phyloP scores from a whole-genome alignment of 92 coral and sea anemone species.

The Epizoanthus scotinus region DNA sequence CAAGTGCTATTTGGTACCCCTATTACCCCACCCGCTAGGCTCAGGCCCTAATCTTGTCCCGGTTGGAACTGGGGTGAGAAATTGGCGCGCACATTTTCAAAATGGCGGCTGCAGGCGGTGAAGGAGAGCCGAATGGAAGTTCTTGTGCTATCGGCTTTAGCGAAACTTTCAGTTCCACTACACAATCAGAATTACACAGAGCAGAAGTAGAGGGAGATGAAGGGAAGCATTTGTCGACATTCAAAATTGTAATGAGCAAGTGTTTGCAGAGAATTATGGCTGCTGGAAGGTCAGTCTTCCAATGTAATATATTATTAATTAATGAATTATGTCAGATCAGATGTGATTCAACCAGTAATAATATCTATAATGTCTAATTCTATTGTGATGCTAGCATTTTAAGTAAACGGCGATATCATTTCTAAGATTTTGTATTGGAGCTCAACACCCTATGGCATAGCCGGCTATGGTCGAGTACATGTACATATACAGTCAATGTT shows the following conservation, averaged over 20 bases:
- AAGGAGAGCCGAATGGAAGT: neutral
- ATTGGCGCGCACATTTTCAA: constrained; percentile 31
- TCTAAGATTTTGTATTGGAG: no score
- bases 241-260: constrained; percentile 65
- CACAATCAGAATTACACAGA: constrained; percentile 15
- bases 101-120: constrained; percentile 23
- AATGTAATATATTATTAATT: neutral
- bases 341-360: neutral
- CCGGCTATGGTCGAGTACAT: no score
- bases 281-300: constrained; percentile 58
- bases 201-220: constrained; percentile 40
- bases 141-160: neutral
- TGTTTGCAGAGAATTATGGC: constrained; percentile 78
- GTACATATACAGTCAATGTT: no score
- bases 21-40: no score
- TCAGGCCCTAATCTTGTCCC: no score
- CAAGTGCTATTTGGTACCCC: no score
- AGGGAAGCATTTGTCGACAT: constrained; percentile 53
- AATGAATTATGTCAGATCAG: neutral
- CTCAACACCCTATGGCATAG: no score
- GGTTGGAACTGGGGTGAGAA: no score
- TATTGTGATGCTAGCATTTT: no score
- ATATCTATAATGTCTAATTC: neutral
- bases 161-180: constrained; percentile 15
- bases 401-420: no score